A percentile compares a stretch with the other conserved stretches of the same genome.
These are phyloP conservation scores for Drosophila stalkeri DNA, from an alignment of 2,888 invertebrate species.

Conservation along the genomic window DNA sequence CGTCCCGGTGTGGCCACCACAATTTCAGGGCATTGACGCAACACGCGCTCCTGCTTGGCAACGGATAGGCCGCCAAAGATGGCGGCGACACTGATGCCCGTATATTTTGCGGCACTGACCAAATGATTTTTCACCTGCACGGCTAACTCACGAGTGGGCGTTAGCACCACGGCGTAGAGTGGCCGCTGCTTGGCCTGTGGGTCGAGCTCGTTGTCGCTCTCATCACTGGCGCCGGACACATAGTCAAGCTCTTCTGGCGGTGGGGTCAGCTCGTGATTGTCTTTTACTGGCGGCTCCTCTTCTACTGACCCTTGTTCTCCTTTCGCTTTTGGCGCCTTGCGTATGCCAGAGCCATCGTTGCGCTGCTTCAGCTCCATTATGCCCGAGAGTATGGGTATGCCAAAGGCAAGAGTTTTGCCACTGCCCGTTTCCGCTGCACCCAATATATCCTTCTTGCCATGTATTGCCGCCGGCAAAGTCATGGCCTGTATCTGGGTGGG, in stretches of 20 bases:
- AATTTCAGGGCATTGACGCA: slow-evolving; percentile 94
- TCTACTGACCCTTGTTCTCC: slow-evolving; percentile 30
- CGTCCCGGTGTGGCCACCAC: slow-evolving; percentile 99
- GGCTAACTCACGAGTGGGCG: slow-evolving; percentile 98
- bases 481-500: slow-evolving; percentile 96
- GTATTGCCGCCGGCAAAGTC: slow-evolving; percentile 92
- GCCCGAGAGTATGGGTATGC: slow-evolving; percentile 95
- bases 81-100: slow-evolving; percentile 90
- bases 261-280: slow-evolving; percentile 83
- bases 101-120: slow-evolving; percentile 91
- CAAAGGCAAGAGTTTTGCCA: slow-evolving; percentile 99
- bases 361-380: slow-evolving; percentile 90
- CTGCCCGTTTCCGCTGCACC: slow-evolving; percentile 99
- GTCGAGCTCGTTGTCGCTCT: slow-evolving; percentile 60
- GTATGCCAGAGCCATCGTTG: slow-evolving; percentile 81
- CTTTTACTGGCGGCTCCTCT: slow-evolving; percentile 25
- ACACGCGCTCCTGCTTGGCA: slow-evolving; percentile 96
- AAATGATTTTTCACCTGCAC: slow-evolving; percentile 97
- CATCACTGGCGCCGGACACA: slow-evolving; percentile 65
- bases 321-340: slow-evolving; percentile 70
- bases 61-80: slow-evolving; percentile 97
- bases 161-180: slow-evolving; percentile 94
- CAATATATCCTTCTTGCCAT: slow-evolving; percentile 94
- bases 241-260: slow-evolving; percentile 83
- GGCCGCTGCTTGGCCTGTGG: slow-evolving; percentile 54